Percentiles rank a stretch among this genome's conserved stretches.
These are phyloP conservation scores for Limosa lapponica DNA, from an alignment of 2,797 vertebrate genomes.

Conservation along the genomic window DNA sequence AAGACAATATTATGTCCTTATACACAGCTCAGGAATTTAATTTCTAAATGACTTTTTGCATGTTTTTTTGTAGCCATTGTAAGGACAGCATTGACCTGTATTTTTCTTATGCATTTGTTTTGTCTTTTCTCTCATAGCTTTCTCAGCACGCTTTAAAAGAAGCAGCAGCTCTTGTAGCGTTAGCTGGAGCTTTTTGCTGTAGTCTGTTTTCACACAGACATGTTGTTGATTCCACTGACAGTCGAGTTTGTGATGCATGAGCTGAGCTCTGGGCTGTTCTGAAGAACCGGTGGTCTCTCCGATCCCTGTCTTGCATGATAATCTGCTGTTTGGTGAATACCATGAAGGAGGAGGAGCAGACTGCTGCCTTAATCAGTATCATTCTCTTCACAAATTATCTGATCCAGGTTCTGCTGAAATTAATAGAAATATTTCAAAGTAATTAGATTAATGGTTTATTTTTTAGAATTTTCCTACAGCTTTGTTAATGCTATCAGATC, in stretches of 20 bases:
- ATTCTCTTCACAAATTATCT: neutral
- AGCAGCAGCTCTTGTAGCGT: neutral
- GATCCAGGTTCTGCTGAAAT: neutral
- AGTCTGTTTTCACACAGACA: neutral
- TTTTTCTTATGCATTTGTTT: neutral
- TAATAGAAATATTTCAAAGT: neutral
- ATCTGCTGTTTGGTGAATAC: neutral
- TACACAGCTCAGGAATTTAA: neutral
- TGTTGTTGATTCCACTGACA: neutral
- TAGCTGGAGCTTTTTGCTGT: neutral
- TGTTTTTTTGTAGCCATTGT: accelerated
- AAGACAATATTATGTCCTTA: neutral
- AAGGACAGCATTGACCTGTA: neutral
- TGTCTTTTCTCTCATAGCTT: neutral
- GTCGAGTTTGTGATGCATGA: neutral
- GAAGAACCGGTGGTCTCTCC: neutral
- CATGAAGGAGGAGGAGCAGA: neutral
- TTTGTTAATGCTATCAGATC: neutral
- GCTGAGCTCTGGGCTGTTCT: neutral
- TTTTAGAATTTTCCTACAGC: neutral
- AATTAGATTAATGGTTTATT: neutral
- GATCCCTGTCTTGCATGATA: neutral
- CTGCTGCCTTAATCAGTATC: neutral
- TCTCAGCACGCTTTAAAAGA: neutral
- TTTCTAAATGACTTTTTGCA: neutral